Conservation (phyloP, 2,113 vertebrate genomes). For the Gallinago jamesoni region DNA sequence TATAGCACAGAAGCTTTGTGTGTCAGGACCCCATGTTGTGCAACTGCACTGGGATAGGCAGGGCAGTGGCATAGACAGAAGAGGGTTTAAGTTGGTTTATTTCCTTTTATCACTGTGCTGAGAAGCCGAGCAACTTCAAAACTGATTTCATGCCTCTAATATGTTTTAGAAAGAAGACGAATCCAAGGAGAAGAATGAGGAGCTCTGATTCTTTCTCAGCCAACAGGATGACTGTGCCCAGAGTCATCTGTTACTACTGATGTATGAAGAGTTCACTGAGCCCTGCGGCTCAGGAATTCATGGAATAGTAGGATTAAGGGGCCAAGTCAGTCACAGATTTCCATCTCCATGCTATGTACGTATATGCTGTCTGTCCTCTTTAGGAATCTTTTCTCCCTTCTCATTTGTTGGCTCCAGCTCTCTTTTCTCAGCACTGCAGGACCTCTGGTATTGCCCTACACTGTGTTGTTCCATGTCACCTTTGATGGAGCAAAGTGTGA, state of each 20-base stretch:
- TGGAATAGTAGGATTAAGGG: not conserved
- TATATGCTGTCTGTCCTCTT: not conserved
- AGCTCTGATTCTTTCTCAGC: slow-evolving; percentile 64
- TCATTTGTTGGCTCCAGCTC: not conserved
- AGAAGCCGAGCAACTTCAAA: not conserved
- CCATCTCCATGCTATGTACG: not conserved
- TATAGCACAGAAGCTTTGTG: not conserved
- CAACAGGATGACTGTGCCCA: not conserved
- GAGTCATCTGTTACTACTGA: not conserved
- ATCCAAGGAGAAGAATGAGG: slow-evolving; percentile 62
- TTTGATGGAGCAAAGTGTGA: not conserved
- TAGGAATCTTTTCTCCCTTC: not conserved
- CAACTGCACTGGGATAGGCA: not conserved
- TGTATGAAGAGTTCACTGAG: not conserved
- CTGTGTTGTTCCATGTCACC: not conserved
- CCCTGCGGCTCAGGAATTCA: not conserved
- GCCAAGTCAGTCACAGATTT: not conserved
- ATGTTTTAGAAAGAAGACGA: slow-evolving; percentile 69
- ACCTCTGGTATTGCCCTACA: not conserved
- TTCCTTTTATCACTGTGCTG: not conserved
- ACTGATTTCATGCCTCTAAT: not conserved
- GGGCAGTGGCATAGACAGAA: not conserved
- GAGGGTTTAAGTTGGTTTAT: not conserved
- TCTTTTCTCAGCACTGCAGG: not conserved
- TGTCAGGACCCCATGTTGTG: not conserved